Evolutionary conservation across 2,888 invertebrate species (phyloP).

Genomic region (Aphodius sticticus): DNA sequence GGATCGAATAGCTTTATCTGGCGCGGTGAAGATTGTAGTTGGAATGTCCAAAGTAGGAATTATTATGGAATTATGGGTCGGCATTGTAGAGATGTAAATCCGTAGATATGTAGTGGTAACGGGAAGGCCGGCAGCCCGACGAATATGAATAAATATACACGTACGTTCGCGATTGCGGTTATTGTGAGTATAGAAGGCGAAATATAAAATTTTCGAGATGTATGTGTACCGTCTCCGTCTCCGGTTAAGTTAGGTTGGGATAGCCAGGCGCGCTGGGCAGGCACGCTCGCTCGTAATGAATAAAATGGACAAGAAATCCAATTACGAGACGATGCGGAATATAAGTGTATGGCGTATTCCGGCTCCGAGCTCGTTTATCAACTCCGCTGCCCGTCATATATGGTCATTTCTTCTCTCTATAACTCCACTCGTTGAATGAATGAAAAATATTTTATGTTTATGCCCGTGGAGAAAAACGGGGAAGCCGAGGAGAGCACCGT

Average conservation of each 20-base stretch:
- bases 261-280: conserved; percentile 1
- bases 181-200: conserved; percentile 14
- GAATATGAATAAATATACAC: conserved; percentile 29
- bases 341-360: conserved; percentile 21
- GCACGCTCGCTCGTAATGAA: conserved; percentile 32
- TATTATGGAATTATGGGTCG: not conserved
- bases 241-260: not conserved
- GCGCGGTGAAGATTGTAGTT: not conserved
- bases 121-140: not conserved
- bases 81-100: not conserved
- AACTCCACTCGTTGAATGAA: conserved; percentile 49
- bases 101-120: not conserved
- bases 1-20: not conserved
- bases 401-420: conserved; percentile 47
- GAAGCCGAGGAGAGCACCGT: not conserved
- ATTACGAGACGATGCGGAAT: conserved; percentile 32
- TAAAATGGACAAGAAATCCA: conserved; percentile 39
- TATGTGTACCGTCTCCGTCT: conserved; percentile 4
- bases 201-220: conserved; percentile 30
- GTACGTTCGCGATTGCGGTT: not conserved
- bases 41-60: not conserved
- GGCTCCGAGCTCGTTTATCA: conserved; percentile 49
- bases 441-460: conserved; percentile 37
- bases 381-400: conserved; percentile 48
- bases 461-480: not conserved